Evolutionary conservation across 2,888 invertebrate genomes (phyloP), one percentile per base, ranked within the genome.

Genomic region (Cosmorhoe ocellata): DNA sequence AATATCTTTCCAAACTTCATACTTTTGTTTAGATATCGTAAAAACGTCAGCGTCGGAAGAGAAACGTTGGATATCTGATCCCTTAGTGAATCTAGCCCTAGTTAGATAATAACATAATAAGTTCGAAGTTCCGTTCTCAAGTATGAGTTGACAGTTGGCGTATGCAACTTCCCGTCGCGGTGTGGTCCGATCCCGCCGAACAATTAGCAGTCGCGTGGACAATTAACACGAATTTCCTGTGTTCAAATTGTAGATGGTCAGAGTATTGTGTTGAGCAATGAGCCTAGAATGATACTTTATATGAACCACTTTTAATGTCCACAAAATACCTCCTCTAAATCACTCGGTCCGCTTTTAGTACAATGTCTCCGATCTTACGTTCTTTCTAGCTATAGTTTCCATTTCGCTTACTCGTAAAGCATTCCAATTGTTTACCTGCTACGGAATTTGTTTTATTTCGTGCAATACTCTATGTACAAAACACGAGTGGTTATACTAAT

Each of bases 151-250:
- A 65, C 65, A 68, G 64, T 67, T 64, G 69, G 71, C 71, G 63
- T 62, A 69, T 71, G 73, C 67, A 62, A 79, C 76, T 78, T 83
- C 84, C 81, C 74, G 73, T 66, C 71, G 28, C 42, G 61, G 76
- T 76, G 77, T 77, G 77, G 84, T 83, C 83, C 44, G 22, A 28
- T 37, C 73, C 71, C 79, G 77, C 78, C 69, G 62, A 75, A 76
- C 85, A 86, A 89, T 89, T 89, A 89, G 79, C 86, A 69, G 73
- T 69, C 74, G 67, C 71, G 65, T 63, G 68, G 67, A 67, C 84
- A 89, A 88, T 90, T 90, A 89, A 82, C 86, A 82, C 79, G 76
- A 85, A 86, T 87, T 81, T 90, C 90, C 89, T 85, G 89, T 83
- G 81, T 69, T 72, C 75, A 73, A 75, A 76, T 79, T 67, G 64